Conservation (phyloP, 2,888 invertebrate species). For the Agapostemon virescens region DNA sequence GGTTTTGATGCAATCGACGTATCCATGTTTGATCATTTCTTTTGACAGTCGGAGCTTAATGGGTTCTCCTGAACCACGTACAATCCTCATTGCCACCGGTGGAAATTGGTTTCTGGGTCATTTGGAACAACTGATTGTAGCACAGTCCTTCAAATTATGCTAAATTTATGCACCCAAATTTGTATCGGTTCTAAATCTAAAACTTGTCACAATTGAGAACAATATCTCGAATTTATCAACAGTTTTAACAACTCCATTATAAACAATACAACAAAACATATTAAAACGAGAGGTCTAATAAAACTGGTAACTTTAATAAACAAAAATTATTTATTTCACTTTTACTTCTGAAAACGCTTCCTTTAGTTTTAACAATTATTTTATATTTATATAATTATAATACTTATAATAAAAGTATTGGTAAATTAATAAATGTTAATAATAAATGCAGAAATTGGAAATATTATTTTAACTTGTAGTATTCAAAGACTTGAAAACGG, state of each 20-base stretch:
- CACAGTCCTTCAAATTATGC: neutral
- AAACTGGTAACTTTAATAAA: neutral
- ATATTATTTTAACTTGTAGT: no score
- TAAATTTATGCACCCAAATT: neutral
- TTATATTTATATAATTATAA: no score
- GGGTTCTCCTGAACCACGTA: neutral
- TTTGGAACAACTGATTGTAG: neutral
- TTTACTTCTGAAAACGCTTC: neutral
- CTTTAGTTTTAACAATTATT: no score
- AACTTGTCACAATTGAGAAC: neutral
- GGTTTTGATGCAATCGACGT: neutral
- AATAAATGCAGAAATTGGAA: no score
- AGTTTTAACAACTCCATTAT: neutral
- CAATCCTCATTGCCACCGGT: neutral
- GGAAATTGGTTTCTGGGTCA: slow-evolving; percentile 2
- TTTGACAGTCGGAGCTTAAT: neutral
- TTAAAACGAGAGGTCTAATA: neutral
- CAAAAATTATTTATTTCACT: neutral
- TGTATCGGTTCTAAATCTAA: neutral
- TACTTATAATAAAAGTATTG: no score
- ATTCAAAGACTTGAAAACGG: no score
- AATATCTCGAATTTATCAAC: neutral
- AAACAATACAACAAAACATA: neutral
- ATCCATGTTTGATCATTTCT: neutral
- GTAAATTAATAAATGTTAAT: no score